phyloP scores from a whole-genome alignment of 2,888 invertebrate species.

The Leptopterna dolabrata region DNA sequence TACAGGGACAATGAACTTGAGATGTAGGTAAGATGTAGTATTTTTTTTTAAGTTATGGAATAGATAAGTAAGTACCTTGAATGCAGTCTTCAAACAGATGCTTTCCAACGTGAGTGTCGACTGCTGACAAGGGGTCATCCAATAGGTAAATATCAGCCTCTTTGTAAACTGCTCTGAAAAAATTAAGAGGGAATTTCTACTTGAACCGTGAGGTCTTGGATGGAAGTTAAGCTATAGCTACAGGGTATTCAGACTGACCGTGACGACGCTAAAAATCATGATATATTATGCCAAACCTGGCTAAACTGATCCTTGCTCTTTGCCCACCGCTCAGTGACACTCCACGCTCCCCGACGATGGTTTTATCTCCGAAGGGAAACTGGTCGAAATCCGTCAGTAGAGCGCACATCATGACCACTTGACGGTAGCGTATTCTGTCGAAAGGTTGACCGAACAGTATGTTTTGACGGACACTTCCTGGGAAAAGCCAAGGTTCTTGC shows the following conservation, averaged over 20 bases:
- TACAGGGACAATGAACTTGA: too few relatives aligned
- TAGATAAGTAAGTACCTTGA: constrained; percentile 61
- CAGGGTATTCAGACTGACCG: neutral
- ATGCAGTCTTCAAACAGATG: constrained; percentile 71
- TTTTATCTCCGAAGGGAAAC: constrained; percentile 84
- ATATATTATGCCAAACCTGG: constrained; percentile 63
- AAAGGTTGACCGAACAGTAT: constrained; percentile 87
- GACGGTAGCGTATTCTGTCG: constrained; percentile 75
- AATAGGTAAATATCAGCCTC: constrained; percentile 72
- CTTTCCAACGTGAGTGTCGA: constrained; percentile 70
- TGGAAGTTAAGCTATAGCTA: neutral
- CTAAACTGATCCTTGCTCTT: constrained; percentile 77
- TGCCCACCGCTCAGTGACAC: constrained; percentile 88
- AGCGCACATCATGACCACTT: constrained; percentile 77
- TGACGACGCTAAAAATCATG: neutral
- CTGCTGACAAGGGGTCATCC: constrained; percentile 72
- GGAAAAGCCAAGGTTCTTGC: constrained; percentile 89
- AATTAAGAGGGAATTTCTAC: neutral
- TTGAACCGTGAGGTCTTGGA: neutral
- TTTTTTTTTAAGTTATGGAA: too few relatives aligned
- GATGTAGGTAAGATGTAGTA: too few relatives aligned
- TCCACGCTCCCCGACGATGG: constrained; percentile 87
- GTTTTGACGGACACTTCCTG: constrained; percentile 89
- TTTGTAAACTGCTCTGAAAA: constrained; percentile 69
- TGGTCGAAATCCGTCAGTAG: constrained; percentile 79